phyloP scores from a whole-genome alignment of 2,113 vertebrate species.

The Mixornis gularis region DNA sequence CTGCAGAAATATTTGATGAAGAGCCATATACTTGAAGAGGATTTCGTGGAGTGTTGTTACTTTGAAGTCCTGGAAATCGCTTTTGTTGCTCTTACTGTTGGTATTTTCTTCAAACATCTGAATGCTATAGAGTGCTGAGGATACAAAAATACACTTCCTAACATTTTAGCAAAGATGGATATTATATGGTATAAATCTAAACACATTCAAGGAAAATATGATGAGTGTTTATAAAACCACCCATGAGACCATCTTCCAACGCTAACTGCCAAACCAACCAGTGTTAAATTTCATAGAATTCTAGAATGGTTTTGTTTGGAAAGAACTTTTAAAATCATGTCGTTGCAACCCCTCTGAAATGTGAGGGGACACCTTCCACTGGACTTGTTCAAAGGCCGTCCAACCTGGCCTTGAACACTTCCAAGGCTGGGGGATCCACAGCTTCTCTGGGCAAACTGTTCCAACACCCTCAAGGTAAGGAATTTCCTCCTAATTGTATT shows the following conservation, averaged over 20 bases:
- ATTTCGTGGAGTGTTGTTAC: neutral
- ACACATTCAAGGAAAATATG: neutral
- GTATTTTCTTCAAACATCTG: neutral
- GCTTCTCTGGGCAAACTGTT: neutral
- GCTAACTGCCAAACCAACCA: neutral
- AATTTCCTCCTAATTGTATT: neutral
- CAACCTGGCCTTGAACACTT: neutral
- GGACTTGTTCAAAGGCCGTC: neutral
- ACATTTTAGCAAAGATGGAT: neutral
- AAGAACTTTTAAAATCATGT: neutral
- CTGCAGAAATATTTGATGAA: neutral
- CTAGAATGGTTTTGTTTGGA: neutral
- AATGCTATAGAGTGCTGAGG: neutral
- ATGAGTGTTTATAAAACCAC: neutral
- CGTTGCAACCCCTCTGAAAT: rapidly evolving
- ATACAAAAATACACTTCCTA: neutral
- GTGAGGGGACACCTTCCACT: neutral
- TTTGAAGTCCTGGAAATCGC: conserved; percentile 3
- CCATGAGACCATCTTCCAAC: neutral
- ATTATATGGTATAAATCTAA: neutral
- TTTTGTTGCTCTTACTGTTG: neutral
- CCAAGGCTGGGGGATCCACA: rapidly evolving
- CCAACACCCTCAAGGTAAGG: neutral
- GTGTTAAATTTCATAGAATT: neutral
- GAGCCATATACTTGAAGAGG: neutral